Conservation (phyloP, 2,797 vertebrate genomes). For the Meriones psammophilus region DNA sequence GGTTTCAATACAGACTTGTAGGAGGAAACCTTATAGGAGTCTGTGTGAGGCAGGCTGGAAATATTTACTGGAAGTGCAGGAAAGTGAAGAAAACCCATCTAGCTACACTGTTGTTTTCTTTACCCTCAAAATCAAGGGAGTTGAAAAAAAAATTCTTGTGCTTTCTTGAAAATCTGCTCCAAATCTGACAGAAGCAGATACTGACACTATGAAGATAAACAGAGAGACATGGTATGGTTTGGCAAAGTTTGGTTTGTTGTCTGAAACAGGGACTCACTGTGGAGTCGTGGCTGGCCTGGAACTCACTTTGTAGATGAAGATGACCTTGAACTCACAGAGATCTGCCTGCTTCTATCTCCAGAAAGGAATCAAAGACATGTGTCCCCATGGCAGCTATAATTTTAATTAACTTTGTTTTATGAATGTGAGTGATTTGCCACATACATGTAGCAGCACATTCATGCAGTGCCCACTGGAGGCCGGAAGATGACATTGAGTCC, state of each 20-base stretch:
- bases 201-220: background rate
- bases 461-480: background rate
- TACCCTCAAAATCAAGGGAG: background rate
- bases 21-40: constrained; percentile 83
- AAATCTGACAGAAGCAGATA: constrained; percentile 27
- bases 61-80: constrained; percentile 85
- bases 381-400: background rate
- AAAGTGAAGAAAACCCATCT: constrained; percentile 76
- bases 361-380: background rate
- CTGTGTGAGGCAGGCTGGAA: constrained; percentile 85
- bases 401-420: background rate
- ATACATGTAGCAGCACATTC: background rate
- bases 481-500: background rate
- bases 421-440: background rate
- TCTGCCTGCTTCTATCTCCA: background rate
- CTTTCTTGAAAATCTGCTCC: background rate
- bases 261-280: background rate
- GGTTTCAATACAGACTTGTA: constrained; percentile 84
- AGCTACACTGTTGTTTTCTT: background rate
- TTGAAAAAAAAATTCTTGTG: background rate
- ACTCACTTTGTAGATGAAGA: background rate
- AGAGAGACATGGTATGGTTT: background rate
- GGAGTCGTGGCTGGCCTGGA: background rate
- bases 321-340: background rate
- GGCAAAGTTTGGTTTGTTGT: background rate